These are phyloP conservation scores for Rhopalosiphum padi DNA, from an alignment of 1,140 invertebrate species.

Conservation along the genomic window DNA sequence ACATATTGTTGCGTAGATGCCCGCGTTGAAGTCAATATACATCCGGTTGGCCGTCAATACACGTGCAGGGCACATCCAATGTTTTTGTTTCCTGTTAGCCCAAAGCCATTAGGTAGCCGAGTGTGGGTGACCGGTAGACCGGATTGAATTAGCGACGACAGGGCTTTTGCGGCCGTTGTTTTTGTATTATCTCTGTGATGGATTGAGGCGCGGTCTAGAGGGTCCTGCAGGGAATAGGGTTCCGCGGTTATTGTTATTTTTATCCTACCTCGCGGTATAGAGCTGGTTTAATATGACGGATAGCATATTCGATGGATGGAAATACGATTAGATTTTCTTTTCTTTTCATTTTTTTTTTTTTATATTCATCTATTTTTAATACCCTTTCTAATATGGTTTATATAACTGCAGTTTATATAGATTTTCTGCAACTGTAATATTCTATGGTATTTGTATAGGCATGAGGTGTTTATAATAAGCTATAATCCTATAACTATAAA, in stretches of 20 bases:
- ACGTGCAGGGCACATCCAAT: neutral
- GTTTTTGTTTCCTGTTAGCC: neutral
- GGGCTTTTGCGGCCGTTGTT: slow-evolving; percentile 44
- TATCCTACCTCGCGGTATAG: slow-evolving; percentile 23
- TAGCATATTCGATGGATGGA: slow-evolving; percentile 26
- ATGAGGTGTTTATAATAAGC: neutral
- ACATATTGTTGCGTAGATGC: neutral
- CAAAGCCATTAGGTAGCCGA: slow-evolving; percentile 21
- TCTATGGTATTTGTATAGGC: neutral
- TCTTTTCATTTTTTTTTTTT: slow-evolving; percentile 15
- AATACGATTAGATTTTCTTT: slow-evolving; percentile 53
- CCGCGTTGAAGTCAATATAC: neutral
- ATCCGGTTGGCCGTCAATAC: neutral
- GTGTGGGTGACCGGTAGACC: neutral
- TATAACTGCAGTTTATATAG: neutral
- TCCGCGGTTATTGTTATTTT: slow-evolving; percentile 43
- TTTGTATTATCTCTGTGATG: slow-evolving; percentile 54
- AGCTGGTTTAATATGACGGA: slow-evolving; percentile 54
- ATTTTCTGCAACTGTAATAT: neutral
- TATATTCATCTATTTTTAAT: slow-evolving; percentile 25
- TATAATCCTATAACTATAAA: neutral
- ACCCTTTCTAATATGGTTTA: neutral
- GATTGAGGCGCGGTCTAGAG: slow-evolving; percentile 37
- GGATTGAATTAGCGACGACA: slow-evolving; percentile 55
- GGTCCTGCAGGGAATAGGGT: slow-evolving; percentile 29